These are phyloP conservation scores for Pseudomyrmex dendroicus DNA, from an alignment of 1,140 invertebrate genomes.

Conservation along the genomic window DNA sequence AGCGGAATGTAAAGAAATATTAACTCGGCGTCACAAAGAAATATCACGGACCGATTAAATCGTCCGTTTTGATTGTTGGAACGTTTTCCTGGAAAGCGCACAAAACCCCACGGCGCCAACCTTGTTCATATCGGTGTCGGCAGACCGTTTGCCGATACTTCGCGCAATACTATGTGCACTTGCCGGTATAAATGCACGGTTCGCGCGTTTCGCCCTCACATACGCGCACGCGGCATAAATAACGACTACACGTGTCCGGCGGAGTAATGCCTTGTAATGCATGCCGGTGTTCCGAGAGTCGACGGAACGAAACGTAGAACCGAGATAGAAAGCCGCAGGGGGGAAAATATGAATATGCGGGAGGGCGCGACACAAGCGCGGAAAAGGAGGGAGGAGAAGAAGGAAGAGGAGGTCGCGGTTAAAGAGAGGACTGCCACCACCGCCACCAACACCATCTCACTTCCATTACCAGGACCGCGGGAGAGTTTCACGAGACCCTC, in stretches of 20 bases:
- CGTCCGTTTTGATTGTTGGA: slow-evolving; percentile 36
- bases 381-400: too few species aligned
- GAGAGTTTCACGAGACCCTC: not conserved
- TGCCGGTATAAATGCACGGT: slow-evolving; percentile 1
- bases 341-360: slow-evolving; percentile 55
- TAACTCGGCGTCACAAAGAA: slow-evolving; percentile 14
- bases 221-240: slow-evolving; percentile 49
- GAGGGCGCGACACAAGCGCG: not conserved
- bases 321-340: slow-evolving; percentile 27
- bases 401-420: not conserved
- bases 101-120: slow-evolving; percentile 15
- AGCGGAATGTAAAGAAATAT: slow-evolving; percentile 18
- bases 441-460: not conserved
- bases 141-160: slow-evolving; percentile 48
- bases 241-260: slow-evolving; percentile 58
- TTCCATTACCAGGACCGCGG: slow-evolving; percentile 16
- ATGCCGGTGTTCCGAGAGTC: slow-evolving; percentile 33
- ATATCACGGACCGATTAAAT: slow-evolving; percentile 30
- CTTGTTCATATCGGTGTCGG: slow-evolving; percentile 25
- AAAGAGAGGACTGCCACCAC: slow-evolving; percentile 32
- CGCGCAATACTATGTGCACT: slow-evolving; percentile 24
- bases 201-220: slow-evolving; percentile 8
- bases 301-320: slow-evolving; percentile 20
- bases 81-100: not conserved
- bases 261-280: slow-evolving; percentile 62